Evolutionary conservation across 2,888 invertebrate species (phyloP), one percentile per base, ranked within the genome.

Genomic region (Calliopum simillimum): DNA sequence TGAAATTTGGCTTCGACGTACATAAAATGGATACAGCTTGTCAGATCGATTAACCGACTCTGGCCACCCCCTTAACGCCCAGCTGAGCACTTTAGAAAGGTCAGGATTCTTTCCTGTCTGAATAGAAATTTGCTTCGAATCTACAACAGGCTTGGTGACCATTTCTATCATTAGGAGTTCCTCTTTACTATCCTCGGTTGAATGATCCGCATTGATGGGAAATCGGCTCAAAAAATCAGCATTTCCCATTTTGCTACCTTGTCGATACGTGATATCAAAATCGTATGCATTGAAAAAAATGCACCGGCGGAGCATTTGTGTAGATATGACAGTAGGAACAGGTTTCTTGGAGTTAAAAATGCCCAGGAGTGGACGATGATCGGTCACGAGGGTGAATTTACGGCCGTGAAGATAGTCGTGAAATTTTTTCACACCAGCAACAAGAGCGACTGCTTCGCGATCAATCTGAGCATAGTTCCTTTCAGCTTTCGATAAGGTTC

Each of bases 281-380:
- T 64, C 43, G 59, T 68, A 71, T 3, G 56, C 71, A 33, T 68
- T 68, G 13, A 64, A 33, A 49, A 71, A 65, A 59, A 69, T 69
- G 23, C 69, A 53, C 12, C 69, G 65, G 61, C 65, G 61, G 16
- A 71, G 66, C 71, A 69, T 71, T 16, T 61, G 47, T 13, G 53
- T 53, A 21, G 68, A 71, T 16, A 71, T 65, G 11, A 69, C 61
- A 23, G 59, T 16, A 16, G 68, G 68, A 47, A 53, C 21, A 41
- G 70, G 70, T n/a, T n/a, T n/a, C n/a, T n/a, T n/a, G n/a, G n/a
- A n/a, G 46, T 62, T 78, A 58, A 73, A 71, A 59, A 73, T 71
- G 16, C 73, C 71, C 16, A 73, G 47, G 13, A 73, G 61, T 5
- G 69, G 71, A 16, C 62, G 70, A 55, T 71, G 70, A 53, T 71